These are phyloP conservation scores for Oscheius sp. DNA, from an alignment of 2,888 invertebrate genomes.

Conservation along the genomic window DNA sequence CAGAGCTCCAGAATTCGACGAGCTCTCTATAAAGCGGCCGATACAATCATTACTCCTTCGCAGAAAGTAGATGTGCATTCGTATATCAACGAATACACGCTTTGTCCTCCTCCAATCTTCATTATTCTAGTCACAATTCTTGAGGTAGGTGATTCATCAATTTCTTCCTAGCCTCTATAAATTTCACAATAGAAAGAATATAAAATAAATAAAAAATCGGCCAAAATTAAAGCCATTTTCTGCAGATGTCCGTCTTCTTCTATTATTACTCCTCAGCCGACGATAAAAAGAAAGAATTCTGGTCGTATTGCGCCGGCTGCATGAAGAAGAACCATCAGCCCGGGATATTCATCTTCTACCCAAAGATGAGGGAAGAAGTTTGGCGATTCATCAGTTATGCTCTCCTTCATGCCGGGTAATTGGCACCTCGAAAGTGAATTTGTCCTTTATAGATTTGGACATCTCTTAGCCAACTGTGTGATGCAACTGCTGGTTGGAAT, in stretches of 20 bases:
- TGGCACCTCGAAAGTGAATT: neutral
- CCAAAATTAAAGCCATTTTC: neutral
- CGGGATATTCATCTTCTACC: conserved; percentile 83
- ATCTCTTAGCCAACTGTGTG: conserved; percentile 87
- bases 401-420: conserved; percentile 52
- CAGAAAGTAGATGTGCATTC: conserved; percentile 41
- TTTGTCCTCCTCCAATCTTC: conserved; percentile 85
- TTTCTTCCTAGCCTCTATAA: neutral
- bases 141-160: no score
- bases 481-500: conserved; percentile 92
- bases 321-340: conserved; percentile 70
- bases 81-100: conserved; percentile 50
- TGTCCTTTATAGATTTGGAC: conserved; percentile 71
- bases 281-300: conserved; percentile 39
- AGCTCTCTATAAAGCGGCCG: conserved; percentile 42
- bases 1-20: conserved; percentile 40
- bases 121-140: conserved; percentile 88
- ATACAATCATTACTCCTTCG: conserved; percentile 32
- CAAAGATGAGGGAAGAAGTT: conserved; percentile 83
- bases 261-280: conserved; percentile 74
- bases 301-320: conserved; percentile 81
- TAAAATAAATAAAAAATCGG: neutral
- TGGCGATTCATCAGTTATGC: conserved; percentile 93
- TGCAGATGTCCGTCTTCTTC: conserved; percentile 74
- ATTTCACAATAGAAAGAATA: neutral